Evolutionary conservation across 1,140 invertebrate species (phyloP), one percentile per base, ranked within the genome.

Genomic region (Pollicipes pollicipes): DNA sequence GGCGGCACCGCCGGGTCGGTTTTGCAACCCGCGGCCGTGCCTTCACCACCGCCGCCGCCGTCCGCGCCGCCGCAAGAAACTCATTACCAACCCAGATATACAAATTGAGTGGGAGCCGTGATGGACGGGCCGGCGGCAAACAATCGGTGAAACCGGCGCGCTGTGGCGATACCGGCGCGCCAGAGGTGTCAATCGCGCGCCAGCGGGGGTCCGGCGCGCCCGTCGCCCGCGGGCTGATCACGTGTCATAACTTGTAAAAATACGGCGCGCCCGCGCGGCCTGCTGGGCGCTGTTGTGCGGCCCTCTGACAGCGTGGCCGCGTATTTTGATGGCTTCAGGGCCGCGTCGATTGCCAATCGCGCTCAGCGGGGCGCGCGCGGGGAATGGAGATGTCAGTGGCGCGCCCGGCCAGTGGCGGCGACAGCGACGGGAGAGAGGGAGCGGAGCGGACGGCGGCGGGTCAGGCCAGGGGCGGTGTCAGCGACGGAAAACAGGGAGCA

Each of bases 281-380:
- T 27, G 0, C 4, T n/a, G 30, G 24, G 32, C n/a, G 1, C 29
- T 69, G 68, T 69, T 69, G 27, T 69, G 45, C 45, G 45, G 13
- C 2, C 6, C 45, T 10, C 10, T 58, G 45, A 58, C 45, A 24
- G 45, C 21, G 6, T 16, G 21, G 45, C 13, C 45, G 45, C 45
- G 45, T 58, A 58, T 69, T 69, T n/a, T 69, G 68, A 69, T 37
- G 68, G 28, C 16, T 26, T n/a, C 32, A 37, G n/a, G n/a, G 68
- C n/a, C 26, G 45, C 45, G 68, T n/a, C 68, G 32, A 37, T 37
- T 69, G 68, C 26, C 45, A 69, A 28, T 30, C 26, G 1, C 32
- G 16, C 45, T 13, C 32, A 2, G 0, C 28, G 32, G n/a, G 68
- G 13, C 26, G 68, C 28, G 45, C n/a, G n/a, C n/a, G n/a, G n/a